Conservation (phyloP, 64 coral and sea anemone species). For the Trachythela sp. region DNA sequence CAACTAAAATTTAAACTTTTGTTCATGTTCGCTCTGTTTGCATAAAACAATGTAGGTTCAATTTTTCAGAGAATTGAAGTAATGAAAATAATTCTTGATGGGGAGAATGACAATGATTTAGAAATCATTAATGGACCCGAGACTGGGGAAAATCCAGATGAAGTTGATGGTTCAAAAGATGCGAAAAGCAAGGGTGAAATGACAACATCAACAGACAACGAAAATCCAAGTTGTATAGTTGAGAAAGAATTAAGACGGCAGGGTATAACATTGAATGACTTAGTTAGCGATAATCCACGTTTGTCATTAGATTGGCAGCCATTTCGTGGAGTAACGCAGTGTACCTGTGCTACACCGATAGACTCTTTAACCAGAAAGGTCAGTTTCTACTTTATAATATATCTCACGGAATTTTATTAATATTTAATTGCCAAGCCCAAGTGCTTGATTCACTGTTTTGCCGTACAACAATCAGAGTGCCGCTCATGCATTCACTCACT, state of each 20-base stretch:
- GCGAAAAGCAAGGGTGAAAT: neutral
- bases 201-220: neutral
- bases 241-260: conserved; percentile 67
- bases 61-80: conserved; percentile 40
- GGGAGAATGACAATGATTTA: neutral
- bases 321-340: conserved; percentile 78
- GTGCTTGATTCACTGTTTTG: no score
- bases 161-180: neutral
- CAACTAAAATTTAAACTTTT: no score
- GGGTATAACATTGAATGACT: conserved; percentile 67
- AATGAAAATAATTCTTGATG: conserved; percentile 30
- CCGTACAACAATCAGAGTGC: no score
- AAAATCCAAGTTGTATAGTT: conserved; percentile 35
- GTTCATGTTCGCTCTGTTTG: no score
- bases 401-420: neutral
- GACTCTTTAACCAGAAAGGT: conserved; percentile 91
- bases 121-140: neutral
- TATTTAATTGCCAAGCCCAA: neutral
- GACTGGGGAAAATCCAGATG: neutral
- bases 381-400: neutral
- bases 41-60: no score
- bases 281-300: conserved; percentile 56
- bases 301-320: conserved; percentile 84
- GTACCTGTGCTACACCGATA: conserved; percentile 83
- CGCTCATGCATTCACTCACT: no score